Percentiles rank a stretch among this genome's conserved stretches.
Conservation (phyloP, 2,888 invertebrate species). For the Plutella xylostella region DNA sequence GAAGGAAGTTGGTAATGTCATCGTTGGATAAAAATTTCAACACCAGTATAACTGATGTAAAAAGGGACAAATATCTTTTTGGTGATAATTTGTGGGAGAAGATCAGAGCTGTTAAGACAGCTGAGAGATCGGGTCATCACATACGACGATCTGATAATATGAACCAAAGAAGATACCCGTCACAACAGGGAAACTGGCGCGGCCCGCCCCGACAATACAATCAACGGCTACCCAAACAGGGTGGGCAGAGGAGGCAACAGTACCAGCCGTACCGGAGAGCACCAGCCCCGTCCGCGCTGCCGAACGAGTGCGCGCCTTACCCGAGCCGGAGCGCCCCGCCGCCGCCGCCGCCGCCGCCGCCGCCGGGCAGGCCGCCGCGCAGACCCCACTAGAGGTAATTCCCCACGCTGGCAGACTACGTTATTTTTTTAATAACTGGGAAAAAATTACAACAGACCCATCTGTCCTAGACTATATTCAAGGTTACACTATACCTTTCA, state of each 20-base stretch:
- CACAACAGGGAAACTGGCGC: slow-evolving; percentile 9
- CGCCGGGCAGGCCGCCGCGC: neutral
- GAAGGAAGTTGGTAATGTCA: slow-evolving; percentile 1
- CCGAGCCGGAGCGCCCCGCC: no score
- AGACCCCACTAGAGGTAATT: neutral
- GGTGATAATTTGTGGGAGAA: slow-evolving; percentile 6
- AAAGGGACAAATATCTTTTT: slow-evolving; percentile 5
- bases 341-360: neutral
- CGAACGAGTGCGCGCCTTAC: no score
- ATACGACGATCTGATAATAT: neutral
- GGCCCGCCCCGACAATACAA: neutral
- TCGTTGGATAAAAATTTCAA: slow-evolving; percentile 6
- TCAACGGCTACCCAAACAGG: neutral
- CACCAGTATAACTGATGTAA: neutral
- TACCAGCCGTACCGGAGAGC: neutral
- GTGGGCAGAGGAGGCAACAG: neutral
- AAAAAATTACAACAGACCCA: neutral
- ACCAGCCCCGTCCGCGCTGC: neutral
- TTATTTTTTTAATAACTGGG: neutral
- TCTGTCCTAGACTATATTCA: neutral
- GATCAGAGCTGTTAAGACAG: slow-evolving; percentile 5
- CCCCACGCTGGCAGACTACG: slow-evolving; percentile 6
- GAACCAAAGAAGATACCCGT: neutral
- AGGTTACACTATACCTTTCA: neutral
- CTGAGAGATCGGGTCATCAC: slow-evolving; percentile 7